Percentiles rank a stretch among this genome's conserved stretches.
phyloP scores from a whole-genome alignment of 2,888 invertebrate genomes.

The Sphinx pinastri region DNA sequence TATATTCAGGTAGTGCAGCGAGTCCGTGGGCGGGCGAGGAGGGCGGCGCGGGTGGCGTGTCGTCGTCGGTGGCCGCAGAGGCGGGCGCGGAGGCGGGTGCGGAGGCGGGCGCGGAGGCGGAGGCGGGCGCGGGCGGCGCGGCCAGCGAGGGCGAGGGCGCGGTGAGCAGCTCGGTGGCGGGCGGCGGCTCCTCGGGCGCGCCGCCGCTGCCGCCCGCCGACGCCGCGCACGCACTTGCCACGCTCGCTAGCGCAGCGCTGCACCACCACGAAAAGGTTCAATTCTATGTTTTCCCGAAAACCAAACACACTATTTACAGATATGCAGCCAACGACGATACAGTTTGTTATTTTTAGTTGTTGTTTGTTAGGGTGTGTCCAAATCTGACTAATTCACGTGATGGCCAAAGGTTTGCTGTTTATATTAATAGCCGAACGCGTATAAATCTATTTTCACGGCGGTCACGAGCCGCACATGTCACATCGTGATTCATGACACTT shows the following conservation, averaged over 20 bases:
- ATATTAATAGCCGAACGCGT: too few species aligned
- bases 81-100: constrained; percentile 40
- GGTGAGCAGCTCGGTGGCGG: constrained; percentile 62
- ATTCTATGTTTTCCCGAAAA: too few species aligned
- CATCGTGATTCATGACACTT: too few species aligned
- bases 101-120: constrained; percentile 35
- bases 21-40: constrained; percentile 53
- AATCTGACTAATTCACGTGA: too few species aligned
- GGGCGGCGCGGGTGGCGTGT: constrained; percentile 63
- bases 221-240: constrained; percentile 87
- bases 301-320: too few species aligned
- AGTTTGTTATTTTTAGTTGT: too few species aligned
- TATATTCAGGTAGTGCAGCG: neutral
- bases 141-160: constrained; percentile 54
- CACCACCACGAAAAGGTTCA: constrained; percentile 73
- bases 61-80: constrained; percentile 60
- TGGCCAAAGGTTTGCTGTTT: too few species aligned
- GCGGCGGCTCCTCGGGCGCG: constrained; percentile 52
- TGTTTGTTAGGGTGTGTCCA: too few species aligned
- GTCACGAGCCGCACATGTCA: too few species aligned
- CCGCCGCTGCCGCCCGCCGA: constrained; percentile 76
- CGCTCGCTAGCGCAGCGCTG: constrained; percentile 89
- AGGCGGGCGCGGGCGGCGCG: constrained; percentile 39
- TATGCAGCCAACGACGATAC: too few species aligned
- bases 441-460: too few species aligned